Conservation (phyloP, 2,113 vertebrate species). For the Periophthalmodon schlosseri region DNA sequence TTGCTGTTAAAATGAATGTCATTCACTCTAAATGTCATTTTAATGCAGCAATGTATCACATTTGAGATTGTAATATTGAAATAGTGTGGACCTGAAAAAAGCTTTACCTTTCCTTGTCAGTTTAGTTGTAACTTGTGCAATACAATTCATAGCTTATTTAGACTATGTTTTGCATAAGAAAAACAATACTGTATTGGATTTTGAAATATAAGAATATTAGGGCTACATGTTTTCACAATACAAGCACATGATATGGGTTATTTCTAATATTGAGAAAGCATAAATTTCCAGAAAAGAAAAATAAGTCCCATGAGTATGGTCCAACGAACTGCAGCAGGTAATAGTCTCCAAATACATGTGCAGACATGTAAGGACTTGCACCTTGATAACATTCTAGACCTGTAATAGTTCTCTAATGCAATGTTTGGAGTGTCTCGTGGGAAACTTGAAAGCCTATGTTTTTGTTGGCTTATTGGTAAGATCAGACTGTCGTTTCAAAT, state of each 20-base stretch:
- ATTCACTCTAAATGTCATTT: background rate
- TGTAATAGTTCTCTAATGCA: background rate
- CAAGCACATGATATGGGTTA: too few species aligned
- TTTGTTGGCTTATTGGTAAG: background rate
- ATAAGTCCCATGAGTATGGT: background rate
- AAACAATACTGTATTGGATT: background rate
- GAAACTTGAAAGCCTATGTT: conserved; percentile 4
- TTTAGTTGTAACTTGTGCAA: background rate
- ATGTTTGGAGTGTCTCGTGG: background rate
- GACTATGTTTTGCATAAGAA: too few species aligned
- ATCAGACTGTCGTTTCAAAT: background rate
- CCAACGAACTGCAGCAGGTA: conserved; percentile 1
- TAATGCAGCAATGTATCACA: background rate
- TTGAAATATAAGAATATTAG: background rate
- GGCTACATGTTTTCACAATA: too few species aligned
- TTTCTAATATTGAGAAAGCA: too few species aligned
- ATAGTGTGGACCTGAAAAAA: too few species aligned
- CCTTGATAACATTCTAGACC: background rate
- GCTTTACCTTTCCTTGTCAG: background rate
- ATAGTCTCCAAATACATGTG: conserved; percentile 2
- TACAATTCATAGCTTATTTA: background rate
- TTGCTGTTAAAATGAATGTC: background rate
- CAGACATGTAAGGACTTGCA: background rate
- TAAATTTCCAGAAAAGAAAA: too few species aligned
- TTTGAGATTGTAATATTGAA: background rate